Evolutionary conservation across 2,113 vertebrate species (phyloP).

Genomic region (Sylvia atricapilla): DNA sequence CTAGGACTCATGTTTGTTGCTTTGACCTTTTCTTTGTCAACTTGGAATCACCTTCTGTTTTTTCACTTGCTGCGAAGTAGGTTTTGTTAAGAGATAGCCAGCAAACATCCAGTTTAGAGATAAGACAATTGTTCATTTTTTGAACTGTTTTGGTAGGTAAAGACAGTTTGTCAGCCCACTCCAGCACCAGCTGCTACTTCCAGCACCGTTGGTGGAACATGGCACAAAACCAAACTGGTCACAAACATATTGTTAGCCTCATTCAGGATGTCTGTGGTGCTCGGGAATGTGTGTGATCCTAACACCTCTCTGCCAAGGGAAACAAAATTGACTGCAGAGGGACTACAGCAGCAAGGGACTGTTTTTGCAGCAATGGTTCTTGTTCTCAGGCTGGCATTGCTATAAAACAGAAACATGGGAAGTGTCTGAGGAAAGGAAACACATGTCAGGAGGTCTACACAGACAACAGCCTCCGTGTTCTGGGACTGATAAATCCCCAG

Average conservation of each 20-base stretch:
- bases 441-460: neutral
- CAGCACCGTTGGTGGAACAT: neutral
- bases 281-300: accelerated
- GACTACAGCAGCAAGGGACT: neutral
- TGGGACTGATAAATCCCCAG: neutral
- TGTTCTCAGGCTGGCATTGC: accelerated
- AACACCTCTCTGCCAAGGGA: neutral
- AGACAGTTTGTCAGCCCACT: neutral
- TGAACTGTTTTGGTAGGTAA: neutral
- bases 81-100: neutral
- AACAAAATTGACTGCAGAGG: neutral
- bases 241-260: accelerated
- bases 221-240: neutral
- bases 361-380: neutral
- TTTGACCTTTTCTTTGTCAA: neutral
- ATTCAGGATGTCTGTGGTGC: neutral
- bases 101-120: neutral
- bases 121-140: neutral
- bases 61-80: neutral
- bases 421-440: neutral
- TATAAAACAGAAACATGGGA: neutral
- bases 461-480: neutral
- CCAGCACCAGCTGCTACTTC: neutral
- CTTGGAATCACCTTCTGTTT: neutral
- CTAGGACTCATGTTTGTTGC: neutral